These are phyloP conservation scores for Lissonota sp. DNA, from an alignment of 2,888 invertebrate genomes.

Conservation along the genomic window DNA sequence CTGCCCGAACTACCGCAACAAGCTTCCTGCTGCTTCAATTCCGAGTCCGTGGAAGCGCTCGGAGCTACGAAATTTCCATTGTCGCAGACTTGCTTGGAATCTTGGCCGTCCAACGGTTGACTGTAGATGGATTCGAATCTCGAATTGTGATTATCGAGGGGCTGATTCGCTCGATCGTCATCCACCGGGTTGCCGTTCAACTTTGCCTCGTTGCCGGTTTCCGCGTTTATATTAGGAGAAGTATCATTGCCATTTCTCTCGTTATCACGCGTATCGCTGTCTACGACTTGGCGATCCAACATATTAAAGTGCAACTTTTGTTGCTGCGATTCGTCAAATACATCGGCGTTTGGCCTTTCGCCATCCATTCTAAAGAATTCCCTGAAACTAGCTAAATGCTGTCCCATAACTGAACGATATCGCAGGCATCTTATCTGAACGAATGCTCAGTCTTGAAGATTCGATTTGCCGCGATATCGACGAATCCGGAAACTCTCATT, in stretches of 20 bases:
- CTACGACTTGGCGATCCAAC: conserved; percentile 73
- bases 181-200: conserved; percentile 75
- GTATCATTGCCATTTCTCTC: conserved; percentile 80
- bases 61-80: conserved; percentile 78
- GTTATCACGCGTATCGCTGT: conserved; percentile 67
- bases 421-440: conserved; percentile 78
- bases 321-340: conserved; percentile 71
- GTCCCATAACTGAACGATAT: conserved; percentile 81
- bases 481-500: conserved; percentile 4
- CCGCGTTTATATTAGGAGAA: conserved; percentile 71
- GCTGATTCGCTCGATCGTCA: conserved; percentile 77
- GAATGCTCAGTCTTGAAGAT: conserved; percentile 13
- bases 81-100: conserved; percentile 76
- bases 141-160: conserved; percentile 81
- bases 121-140: conserved; percentile 82
- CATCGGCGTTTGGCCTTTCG: conserved; percentile 74
- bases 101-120: conserved; percentile 79
- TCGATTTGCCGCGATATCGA: not conserved
- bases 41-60: conserved; percentile 61
- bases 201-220: conserved; percentile 75
- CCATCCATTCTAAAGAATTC: conserved; percentile 82
- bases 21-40: conserved; percentile 71
- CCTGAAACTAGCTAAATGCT: conserved; percentile 83
- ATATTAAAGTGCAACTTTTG: conserved; percentile 71
- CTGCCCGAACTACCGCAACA: conserved; percentile 60